Percentiles rank a stretch among this genome's conserved stretches.
Conservation (phyloP, 2,888 invertebrate genomes). For the Rhagonycha lutea region DNA sequence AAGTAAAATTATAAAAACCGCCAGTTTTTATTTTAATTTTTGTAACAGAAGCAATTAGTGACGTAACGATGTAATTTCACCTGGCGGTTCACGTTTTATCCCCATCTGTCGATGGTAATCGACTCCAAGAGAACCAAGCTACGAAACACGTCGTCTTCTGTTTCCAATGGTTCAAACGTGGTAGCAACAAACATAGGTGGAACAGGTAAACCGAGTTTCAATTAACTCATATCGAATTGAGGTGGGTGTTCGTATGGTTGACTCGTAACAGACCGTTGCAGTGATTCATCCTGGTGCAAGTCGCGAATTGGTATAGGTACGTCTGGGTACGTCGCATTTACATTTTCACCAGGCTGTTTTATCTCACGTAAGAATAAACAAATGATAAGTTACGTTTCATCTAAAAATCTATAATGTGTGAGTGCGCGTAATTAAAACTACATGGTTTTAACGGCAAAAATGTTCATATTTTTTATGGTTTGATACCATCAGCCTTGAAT, state of each 20-base stretch:
- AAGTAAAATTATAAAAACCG: not conserved
- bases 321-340: not conserved
- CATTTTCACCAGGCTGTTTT: not conserved
- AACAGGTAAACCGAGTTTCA: not conserved
- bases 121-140: not conserved
- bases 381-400: not conserved
- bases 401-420: not conserved
- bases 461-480: not conserved
- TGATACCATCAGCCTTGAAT: not conserved
- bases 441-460: not conserved
- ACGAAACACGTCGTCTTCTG: not conserved
- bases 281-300: constrained; percentile 21
- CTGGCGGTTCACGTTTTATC: not conserved
- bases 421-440: not conserved
- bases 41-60: not conserved
- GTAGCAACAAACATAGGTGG: not conserved
- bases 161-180: not conserved
- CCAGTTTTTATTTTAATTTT: not conserved
- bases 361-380: not conserved
- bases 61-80: not conserved
- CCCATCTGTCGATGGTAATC: not conserved
- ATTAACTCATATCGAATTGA: not conserved
- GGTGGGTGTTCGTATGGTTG: constrained; percentile 24
- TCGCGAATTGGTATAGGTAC: not conserved
- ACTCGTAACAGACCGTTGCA: constrained; percentile 16